phyloP scores from a whole-genome alignment of 1,140 invertebrate genomes.

The Drosophila pandora region DNA sequence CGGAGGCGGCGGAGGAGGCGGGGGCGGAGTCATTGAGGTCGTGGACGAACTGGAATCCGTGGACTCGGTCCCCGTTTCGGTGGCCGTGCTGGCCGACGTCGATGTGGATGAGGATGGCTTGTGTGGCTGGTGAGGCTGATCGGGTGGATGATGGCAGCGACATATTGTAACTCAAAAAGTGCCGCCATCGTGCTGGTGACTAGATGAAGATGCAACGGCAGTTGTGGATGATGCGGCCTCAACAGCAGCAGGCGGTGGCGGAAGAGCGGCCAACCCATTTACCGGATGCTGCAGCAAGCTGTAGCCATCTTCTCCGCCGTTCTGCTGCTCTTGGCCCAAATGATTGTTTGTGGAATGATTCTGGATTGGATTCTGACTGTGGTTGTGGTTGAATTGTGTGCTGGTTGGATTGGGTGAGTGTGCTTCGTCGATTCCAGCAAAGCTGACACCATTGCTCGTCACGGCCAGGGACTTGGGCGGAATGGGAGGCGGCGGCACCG shows the following conservation, averaged over 20 bases:
- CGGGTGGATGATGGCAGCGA: conserved; percentile 82
- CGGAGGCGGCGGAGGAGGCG: conserved; percentile 45
- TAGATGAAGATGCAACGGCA: conserved; percentile 44
- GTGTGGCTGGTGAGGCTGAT: conserved; percentile 77
- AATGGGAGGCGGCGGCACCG: conserved; percentile 77
- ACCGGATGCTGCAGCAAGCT: conserved; percentile 49
- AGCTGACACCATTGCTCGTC: conserved; percentile 46
- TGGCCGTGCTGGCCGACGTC: conserved; percentile 53
- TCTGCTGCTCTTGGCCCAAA: conserved; percentile 50
- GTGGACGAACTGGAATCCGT: conserved; percentile 55
- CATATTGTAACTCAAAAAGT: conserved; percentile 84
- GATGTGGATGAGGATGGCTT: conserved; percentile 77
- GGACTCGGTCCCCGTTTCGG: conserved; percentile 55
- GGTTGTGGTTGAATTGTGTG: conserved; percentile 52
- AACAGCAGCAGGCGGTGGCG: conserved; percentile 36
- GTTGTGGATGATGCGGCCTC: conserved; percentile 34
- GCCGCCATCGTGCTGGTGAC: conserved; percentile 76
- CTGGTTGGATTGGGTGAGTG: conserved; percentile 59
- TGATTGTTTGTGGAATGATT: conserved; percentile 74
- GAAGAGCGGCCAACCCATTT: conserved; percentile 44
- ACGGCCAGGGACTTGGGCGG: conserved; percentile 76
- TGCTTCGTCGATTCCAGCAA: conserved; percentile 40
- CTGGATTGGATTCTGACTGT: conserved; percentile 33
- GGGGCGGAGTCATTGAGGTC: conserved; percentile 53
- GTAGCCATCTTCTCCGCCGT: conserved; percentile 54